Evolutionary conservation across 2,797 vertebrate genomes (phyloP).

Genomic region (Benthosema pterotum): DNA sequence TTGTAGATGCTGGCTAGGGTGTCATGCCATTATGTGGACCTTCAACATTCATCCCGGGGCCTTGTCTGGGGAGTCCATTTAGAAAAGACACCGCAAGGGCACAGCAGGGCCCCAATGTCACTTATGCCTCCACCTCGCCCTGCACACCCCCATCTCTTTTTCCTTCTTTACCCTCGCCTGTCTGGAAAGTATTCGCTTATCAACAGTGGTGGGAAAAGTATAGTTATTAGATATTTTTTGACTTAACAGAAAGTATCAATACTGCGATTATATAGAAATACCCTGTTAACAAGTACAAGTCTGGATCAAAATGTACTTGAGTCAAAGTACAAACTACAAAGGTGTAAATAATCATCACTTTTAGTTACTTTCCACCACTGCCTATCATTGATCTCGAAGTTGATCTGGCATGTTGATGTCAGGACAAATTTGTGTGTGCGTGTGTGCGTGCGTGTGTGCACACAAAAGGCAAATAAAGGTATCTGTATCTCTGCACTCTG

Average conservation of each 20-base stretch:
- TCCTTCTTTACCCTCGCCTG: conserved; percentile 14
- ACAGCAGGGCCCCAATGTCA: conserved; percentile 28
- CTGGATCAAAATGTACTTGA: too few relatives aligned
- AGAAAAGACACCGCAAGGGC: conserved; percentile 13
- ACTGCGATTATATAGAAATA: too few relatives aligned
- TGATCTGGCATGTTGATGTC: too few relatives aligned
- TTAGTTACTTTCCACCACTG: neutral
- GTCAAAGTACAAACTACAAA: too few relatives aligned
- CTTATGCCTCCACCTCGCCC: conserved; percentile 6
- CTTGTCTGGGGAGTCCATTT: conserved; percentile 10
- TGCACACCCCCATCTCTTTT: conserved; percentile 8
- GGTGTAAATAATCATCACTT: too few relatives aligned
- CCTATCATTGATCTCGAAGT: neutral
- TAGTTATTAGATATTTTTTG: too few relatives aligned
- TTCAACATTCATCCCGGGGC: neutral
- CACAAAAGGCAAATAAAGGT: too few relatives aligned
- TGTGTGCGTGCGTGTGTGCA: too few relatives aligned
- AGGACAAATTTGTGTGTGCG: too few relatives aligned
- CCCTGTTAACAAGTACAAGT: too few relatives aligned
- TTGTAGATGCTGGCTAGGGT: neutral
- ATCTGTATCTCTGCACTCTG: neutral
- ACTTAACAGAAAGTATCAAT: too few relatives aligned
- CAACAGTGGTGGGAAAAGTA: neutral
- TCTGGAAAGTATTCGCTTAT: conserved; percentile 20
- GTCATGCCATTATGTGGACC: conserved; percentile 11